Percentiles rank a stretch among this genome's conserved stretches.
Evolutionary conservation across 1,140 invertebrate genomes (phyloP).

Genomic region (Bombus impatiens): DNA sequence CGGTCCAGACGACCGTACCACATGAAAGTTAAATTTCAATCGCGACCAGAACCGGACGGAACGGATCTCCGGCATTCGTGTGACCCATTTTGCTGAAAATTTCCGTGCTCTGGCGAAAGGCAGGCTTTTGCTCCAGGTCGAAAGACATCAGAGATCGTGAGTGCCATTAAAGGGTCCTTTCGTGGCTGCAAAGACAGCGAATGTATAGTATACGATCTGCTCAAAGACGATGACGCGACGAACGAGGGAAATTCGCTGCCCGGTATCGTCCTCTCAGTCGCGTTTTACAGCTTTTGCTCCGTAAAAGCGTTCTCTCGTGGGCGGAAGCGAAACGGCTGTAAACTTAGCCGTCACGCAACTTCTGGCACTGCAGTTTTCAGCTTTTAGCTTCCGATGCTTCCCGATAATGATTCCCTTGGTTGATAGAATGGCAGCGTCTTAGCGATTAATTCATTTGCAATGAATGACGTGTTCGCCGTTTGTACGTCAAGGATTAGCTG

Average conservation of each 20-base stretch:
- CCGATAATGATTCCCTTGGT: too few relatives aligned
- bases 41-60: background rate
- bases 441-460: too few relatives aligned
- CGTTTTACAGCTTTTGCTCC: constrained; percentile 27
- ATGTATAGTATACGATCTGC: background rate
- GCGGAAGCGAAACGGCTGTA: constrained; percentile 45
- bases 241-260: constrained; percentile 29
- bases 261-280: constrained; percentile 29
- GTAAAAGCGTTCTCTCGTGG: constrained; percentile 19
- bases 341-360: constrained; percentile 29
- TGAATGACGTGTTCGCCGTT: too few relatives aligned
- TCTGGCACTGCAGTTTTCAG: too few relatives aligned
- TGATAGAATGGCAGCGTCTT: too few relatives aligned
- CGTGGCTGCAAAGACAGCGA: constrained; percentile 9
- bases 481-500: too few relatives aligned
- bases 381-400: too few relatives aligned
- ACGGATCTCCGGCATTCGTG: background rate
- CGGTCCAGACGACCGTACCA: background rate
- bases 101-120: background rate
- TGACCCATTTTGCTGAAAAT: constrained; percentile 24
- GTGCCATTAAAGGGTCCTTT: constrained; percentile 22
- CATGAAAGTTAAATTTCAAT: constrained; percentile 27
- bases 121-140: background rate
- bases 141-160: constrained; percentile 15
- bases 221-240: constrained; percentile 23